Base-by-base conservation (phyloP, 2,797 vertebrate species). In the Falco concolor region DNA sequence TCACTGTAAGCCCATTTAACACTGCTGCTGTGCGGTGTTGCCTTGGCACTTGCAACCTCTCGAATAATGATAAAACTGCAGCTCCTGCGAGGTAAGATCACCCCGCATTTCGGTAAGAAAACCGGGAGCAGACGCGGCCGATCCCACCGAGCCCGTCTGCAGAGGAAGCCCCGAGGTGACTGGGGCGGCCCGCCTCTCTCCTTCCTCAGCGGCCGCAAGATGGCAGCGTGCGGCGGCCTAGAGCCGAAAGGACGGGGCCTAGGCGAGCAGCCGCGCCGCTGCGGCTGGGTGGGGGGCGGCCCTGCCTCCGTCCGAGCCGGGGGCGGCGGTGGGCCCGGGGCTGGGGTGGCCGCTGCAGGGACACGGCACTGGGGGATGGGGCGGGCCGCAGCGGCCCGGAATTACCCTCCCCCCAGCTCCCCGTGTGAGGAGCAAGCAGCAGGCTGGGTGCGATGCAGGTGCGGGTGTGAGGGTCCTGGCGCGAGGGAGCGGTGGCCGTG, bases 361-460 rank as follows among this genome's bases (percentile, higher is more conserved):
- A 27, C 7, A 2, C 25, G 2, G 36, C 24, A 3, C 3, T 16
- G 57, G 3, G 42, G 3, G n/a, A 2, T 25, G n/a, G 12, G 42
- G 9, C 7, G 49, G 1, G 1, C 4, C 14, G 38, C 23, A 0
- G 3, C 7, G 18, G 13, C 59, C 10, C 72, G 2, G 22, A 2
- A 0, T 5, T 10, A 1, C 1, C 36, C 10, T 13, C 3, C 13
- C 8, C 3, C 12, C 38, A 38, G 0, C 8, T 11, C 2, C 20
- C 28, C 12, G 0, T 18, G 1, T 19, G 70, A 15, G n/a, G 47
- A 8, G 49, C 30, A 0, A 3, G 36, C 50, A 1, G n/a, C 3
- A 7, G 34, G 16, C 0, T 23, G 59, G 44, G 68, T 10, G 21
- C 16, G 27, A n/a, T 19, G 17, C 22, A 15, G 60, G 82, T 23